Evolutionary conservation across 1,140 invertebrate species (phyloP).

Genomic region (Kradibia gibbosae): DNA sequence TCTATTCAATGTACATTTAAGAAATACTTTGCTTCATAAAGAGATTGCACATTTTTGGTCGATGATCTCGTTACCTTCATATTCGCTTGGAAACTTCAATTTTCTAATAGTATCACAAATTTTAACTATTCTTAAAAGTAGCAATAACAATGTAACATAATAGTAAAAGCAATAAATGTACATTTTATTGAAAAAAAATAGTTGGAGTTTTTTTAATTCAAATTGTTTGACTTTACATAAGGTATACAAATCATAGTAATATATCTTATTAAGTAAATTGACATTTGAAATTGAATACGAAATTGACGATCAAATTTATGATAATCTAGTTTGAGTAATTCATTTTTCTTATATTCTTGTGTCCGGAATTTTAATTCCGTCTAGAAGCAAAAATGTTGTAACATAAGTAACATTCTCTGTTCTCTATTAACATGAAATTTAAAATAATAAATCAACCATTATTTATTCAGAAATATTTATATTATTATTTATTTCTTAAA

Average conservation of each 20-base stretch:
- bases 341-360: background rate
- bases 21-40: background rate
- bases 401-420: background rate
- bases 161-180: background rate
- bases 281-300: background rate
- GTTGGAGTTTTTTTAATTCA: background rate
- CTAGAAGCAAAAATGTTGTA: background rate
- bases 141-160: no score
- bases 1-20: background rate
- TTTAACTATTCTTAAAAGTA: background rate
- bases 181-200: background rate
- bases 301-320: background rate
- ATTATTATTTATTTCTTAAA: conserved; percentile 13
- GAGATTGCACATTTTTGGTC: background rate
- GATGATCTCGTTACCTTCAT: background rate
- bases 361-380: background rate
- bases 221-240: no score
- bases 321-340: background rate
- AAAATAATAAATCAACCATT: background rate
- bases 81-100: background rate
- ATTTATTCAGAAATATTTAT: background rate
- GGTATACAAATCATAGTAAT: background rate
- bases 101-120: no score
- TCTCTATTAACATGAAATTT: background rate
- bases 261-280: background rate